phyloP scores from a whole-genome alignment of 23 tunicate genomes.

The Ascidia mentula region DNA sequence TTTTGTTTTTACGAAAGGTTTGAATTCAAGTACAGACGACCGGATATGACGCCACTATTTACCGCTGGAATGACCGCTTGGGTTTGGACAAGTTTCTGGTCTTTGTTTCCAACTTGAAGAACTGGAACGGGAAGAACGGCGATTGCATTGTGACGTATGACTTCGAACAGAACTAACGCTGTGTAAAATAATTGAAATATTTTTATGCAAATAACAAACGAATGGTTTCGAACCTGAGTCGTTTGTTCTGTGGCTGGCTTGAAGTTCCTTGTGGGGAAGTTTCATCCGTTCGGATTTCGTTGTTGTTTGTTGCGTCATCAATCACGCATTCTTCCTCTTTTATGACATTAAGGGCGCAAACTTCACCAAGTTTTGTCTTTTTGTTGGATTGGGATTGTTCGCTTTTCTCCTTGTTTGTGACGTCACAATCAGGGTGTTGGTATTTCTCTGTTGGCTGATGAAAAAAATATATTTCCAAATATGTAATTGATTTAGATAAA shows the following conservation, averaged over 20 bases:
- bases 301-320: background rate
- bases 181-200: background rate
- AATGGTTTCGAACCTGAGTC: background rate
- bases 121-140: constrained; percentile 29
- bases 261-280: background rate
- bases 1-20: too few species aligned
- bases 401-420: background rate
- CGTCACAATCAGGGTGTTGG: background rate
- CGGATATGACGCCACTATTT: too few species aligned
- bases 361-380: constrained; percentile 1
- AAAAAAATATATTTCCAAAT: background rate
- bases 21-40: too few species aligned
- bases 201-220: background rate
- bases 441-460: background rate
- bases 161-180: constrained; percentile 26
- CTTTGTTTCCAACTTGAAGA: constrained; percentile 13
- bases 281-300: background rate
- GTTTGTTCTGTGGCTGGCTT: background rate
- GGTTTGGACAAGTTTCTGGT: constrained; percentile 39
- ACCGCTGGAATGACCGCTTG: background rate
- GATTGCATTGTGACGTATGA: constrained; percentile 44
- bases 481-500: background rate
- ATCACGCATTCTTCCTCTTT: constrained; percentile 7
- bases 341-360: background rate
- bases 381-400: background rate